A percentile compares a stretch with the other conserved stretches of the same genome.
Conservation (phyloP, 2,113 vertebrate genomes). For the Choloepus hoffmanni region DNA sequence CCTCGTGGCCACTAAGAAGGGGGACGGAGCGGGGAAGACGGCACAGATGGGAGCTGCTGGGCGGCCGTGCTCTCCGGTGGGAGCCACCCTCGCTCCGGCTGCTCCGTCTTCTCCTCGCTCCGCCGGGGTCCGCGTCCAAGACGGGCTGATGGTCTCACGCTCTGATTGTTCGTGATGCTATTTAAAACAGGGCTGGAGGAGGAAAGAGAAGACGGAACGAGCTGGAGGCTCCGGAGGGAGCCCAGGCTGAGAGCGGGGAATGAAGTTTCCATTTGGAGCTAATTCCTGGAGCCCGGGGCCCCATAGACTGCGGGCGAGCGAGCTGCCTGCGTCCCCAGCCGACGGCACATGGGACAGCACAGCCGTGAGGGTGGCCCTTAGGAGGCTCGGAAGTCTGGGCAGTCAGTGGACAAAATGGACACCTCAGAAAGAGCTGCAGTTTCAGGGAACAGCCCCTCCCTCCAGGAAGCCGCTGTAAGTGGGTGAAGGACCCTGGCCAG, state of each 20-base stretch:
- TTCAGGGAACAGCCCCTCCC: no score
- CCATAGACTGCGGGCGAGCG: fast-evolving
- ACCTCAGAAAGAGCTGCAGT: fast-evolving
- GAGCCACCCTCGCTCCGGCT: neutral
- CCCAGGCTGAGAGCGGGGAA: fast-evolving
- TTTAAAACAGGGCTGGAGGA: neutral
- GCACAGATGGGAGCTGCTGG: neutral
- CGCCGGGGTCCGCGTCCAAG: neutral
- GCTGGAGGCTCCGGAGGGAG: neutral
- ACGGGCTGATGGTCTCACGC: conserved; percentile 56
- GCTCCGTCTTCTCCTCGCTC: neutral
- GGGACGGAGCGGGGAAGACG: fast-evolving
- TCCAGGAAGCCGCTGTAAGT: no score
- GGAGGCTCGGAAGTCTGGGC: neutral
- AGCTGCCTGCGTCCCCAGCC: fast-evolving
- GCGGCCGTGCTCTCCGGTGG: neutral
- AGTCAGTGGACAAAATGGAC: fast-evolving
- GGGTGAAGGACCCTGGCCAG: no score
- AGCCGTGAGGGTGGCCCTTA: fast-evolving
- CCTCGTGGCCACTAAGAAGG: neutral
- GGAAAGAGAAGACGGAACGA: neutral
- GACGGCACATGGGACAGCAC: neutral
- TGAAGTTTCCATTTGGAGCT: neutral
- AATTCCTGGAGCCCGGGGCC: neutral
- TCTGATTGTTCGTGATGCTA: conserved; percentile 65